phyloP scores from a whole-genome alignment of 2,113 vertebrate genomes.

The Oncorhynchus mykiss region DNA sequence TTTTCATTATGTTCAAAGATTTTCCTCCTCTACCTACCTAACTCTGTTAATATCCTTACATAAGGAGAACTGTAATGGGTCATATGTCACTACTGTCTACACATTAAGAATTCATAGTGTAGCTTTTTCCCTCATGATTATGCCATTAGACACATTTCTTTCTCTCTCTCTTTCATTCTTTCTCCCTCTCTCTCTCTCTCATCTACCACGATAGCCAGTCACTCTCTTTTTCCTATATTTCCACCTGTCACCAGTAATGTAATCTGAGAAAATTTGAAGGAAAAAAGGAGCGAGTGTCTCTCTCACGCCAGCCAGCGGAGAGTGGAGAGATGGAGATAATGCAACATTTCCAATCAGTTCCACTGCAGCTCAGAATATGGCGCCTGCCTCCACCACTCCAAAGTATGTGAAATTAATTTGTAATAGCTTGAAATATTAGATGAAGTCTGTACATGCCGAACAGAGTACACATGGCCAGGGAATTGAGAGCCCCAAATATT shows the following conservation, averaged over 20 bases:
- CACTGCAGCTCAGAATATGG: slow-evolving; percentile 21
- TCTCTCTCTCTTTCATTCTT: no score
- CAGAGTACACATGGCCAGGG: slow-evolving; percentile 73
- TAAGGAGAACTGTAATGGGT: not conserved
- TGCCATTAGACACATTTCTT: not conserved
- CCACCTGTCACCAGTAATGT: slow-evolving; percentile 19
- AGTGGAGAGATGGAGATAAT: slow-evolving; percentile 33
- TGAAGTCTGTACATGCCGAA: slow-evolving; percentile 69
- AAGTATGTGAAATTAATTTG: slow-evolving; percentile 51
- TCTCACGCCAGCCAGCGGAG: not conserved
- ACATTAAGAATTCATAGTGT: not conserved
- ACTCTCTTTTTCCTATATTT: slow-evolving; percentile 6
- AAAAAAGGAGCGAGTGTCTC: not conserved
- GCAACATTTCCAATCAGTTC: slow-evolving; percentile 49
- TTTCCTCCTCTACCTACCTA: not conserved
- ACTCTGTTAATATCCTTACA: not conserved
- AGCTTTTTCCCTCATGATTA: not conserved
- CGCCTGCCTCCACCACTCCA: slow-evolving; percentile 26
- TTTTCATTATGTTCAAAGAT: no score
- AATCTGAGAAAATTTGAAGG: not conserved
- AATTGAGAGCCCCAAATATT: slow-evolving; percentile 78
- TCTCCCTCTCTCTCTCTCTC: not conserved
- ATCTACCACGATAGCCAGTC: slow-evolving; percentile 2
- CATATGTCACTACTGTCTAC: no score
- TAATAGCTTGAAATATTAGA: slow-evolving; percentile 69